Conservation (phyloP, 2,797 vertebrate species). For the Falco concolor region DNA sequence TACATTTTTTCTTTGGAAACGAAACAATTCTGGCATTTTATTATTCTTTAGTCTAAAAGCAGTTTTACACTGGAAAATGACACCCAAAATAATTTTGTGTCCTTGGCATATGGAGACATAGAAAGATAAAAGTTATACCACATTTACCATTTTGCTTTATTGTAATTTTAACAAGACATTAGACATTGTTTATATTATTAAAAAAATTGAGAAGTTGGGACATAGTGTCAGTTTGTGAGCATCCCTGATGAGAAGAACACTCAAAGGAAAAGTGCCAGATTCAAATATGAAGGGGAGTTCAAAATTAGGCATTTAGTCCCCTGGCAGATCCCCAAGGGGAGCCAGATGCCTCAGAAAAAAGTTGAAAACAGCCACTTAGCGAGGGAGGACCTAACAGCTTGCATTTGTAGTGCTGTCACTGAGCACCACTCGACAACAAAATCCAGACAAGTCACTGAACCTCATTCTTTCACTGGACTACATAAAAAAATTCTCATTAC, state of each 20-base stretch:
- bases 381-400: background rate
- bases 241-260: background rate
- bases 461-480: background rate
- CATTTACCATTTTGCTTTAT: background rate
- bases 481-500: rapidly evolving
- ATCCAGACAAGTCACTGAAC: background rate
- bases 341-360: background rate
- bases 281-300: background rate
- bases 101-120: background rate
- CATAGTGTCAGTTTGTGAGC: background rate
- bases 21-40: background rate
- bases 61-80: background rate
- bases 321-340: background rate
- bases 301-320: background rate
- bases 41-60: background rate
- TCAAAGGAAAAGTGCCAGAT: background rate
- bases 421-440: background rate
- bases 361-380: background rate
- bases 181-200: background rate
- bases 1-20: background rate
- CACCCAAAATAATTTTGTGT: background rate
- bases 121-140: background rate
- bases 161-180: background rate
- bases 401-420: background rate
- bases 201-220: background rate